A percentile compares a stretch with the other conserved stretches of the same genome.
Conservation (phyloP, 2,113 vertebrate species). For the Diphyllodes magnificus region DNA sequence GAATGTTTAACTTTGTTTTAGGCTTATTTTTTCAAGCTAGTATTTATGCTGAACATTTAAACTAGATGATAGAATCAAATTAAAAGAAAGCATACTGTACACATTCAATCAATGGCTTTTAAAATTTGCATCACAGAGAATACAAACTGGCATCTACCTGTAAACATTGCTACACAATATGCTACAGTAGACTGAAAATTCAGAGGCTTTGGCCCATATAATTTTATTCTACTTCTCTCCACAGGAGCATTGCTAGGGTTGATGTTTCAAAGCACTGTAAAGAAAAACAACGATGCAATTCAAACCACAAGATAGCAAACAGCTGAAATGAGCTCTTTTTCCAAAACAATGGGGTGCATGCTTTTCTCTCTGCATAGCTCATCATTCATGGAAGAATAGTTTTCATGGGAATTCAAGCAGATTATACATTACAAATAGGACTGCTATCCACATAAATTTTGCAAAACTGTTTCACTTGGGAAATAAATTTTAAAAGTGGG, state of each 20-base stretch:
- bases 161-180: neutral
- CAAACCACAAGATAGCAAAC: neutral
- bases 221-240: neutral
- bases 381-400: neutral
- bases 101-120: neutral
- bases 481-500: neutral
- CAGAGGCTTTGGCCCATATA: neutral
- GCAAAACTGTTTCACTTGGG: neutral
- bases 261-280: neutral
- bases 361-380: neutral
- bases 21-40: neutral
- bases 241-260: neutral
- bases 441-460: neutral
- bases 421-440: neutral
- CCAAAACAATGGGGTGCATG: neutral
- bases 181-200: conserved; percentile 8
- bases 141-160: neutral
- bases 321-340: neutral
- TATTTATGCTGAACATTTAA: neutral
- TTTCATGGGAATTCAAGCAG: neutral
- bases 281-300: neutral
- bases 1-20: neutral
- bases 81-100: neutral
- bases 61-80: neutral
- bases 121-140: neutral